Evolutionary conservation across 2,113 vertebrate genomes (phyloP), one percentile per base, ranked within the genome.

Genomic region (Cyphomyrus discorhynchus): DNA sequence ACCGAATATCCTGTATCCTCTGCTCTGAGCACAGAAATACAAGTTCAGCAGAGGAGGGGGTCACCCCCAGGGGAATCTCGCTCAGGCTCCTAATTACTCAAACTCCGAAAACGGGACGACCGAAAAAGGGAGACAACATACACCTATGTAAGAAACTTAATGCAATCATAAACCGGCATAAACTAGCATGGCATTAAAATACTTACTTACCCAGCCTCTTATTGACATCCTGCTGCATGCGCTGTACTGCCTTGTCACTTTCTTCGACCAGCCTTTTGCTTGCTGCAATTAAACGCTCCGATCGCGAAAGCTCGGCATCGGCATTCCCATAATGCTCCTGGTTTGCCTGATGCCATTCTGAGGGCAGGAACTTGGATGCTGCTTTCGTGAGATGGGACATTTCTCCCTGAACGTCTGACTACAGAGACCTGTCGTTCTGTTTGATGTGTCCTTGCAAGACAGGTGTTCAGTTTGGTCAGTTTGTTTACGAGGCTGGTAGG

Each of bases 1-100:
- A 99, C 91, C 95, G 94, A 88, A 99, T 92, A 91, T 98, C 97
- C 91, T 96, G 93, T 1, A 92, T 92, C 87, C 97, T 96, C 93
- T 97, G 97, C 53, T 97, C 98, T 99, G 93, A 89, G 74, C 52
- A 89, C 39, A 90, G 80, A 92, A 39, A 45, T 47, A 49, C 11
- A 62, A 21, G 62, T 52, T 56, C 46, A 11, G 31, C 15, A 52
- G 11, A 47, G 5, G 24, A 46, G 21, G 39, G 53, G 47, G 15
- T 46, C 49, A 5, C 24, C 11, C 47, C 49, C 5, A 11, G 6
- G 2, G 8, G 35, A 39, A 85, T 27, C n/a, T 66, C 8, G 3
- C 24, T 66, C 9, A 10, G n/a, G 58, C 3, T n/a, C 7, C 58
- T 27, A 66, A 66, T 27, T 66, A 66, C 62, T 66, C 2, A 66